Conservation (phyloP, 2,888 invertebrate species). For the Anorthoa munda region DNA sequence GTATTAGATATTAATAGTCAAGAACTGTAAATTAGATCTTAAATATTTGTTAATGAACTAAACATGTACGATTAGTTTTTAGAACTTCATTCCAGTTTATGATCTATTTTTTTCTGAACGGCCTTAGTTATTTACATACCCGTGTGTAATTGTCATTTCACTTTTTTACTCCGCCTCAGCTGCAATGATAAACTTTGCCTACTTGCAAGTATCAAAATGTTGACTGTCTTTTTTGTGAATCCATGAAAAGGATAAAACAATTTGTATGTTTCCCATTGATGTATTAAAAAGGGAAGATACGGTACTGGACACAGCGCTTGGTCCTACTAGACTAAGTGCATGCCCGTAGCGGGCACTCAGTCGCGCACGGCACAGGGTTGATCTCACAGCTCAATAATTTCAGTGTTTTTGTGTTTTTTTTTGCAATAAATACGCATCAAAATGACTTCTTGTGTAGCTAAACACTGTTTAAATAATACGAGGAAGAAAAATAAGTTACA, state of each 20-base stretch:
- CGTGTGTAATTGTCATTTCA: background rate
- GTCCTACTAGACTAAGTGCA: too few relatives aligned
- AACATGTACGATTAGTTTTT: slow-evolving; percentile 14
- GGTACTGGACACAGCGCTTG: too few relatives aligned
- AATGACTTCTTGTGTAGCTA: too few relatives aligned
- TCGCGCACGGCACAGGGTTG: too few relatives aligned
- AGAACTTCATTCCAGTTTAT: background rate
- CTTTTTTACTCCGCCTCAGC: background rate
- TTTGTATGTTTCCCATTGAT: background rate
- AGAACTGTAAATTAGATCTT: slow-evolving; percentile 29
- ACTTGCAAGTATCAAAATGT: background rate
- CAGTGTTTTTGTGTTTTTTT: too few relatives aligned
- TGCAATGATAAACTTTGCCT: background rate
- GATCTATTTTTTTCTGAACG: background rate
- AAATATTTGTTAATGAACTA: slow-evolving; percentile 32
- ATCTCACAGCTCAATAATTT: too few relatives aligned
- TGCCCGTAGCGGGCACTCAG: too few relatives aligned
- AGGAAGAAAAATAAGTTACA: too few relatives aligned
- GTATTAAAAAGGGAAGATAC: too few relatives aligned
- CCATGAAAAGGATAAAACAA: background rate
- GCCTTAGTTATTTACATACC: background rate
- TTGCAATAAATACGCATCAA: too few relatives aligned
- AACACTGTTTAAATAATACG: too few relatives aligned
- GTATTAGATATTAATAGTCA: slow-evolving; percentile 19
- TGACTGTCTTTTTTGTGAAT: background rate